Conservation (phyloP, 1,140 invertebrate genomes). For the Sitodiplosis mosellana region DNA sequence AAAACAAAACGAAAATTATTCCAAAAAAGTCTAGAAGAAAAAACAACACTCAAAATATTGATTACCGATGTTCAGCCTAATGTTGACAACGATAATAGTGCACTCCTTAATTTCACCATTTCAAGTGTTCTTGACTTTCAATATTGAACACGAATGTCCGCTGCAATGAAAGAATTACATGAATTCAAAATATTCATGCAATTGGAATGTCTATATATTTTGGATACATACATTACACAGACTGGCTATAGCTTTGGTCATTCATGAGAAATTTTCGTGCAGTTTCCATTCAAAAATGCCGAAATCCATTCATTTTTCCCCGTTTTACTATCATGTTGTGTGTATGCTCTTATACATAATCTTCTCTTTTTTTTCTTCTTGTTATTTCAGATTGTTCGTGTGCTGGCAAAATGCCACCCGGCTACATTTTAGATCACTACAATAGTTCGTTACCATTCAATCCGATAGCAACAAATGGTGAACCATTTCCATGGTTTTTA, state of each 20-base stretch:
- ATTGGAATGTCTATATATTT: too few relatives aligned
- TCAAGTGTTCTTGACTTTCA: too few relatives aligned
- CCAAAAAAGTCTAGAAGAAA: too few relatives aligned
- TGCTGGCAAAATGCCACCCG: conserved; percentile 41
- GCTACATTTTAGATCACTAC: conserved; percentile 38
- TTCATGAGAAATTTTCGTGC: background rate
- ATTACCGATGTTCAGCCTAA: too few relatives aligned
- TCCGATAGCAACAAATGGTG: conserved; percentile 53
- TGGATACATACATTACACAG: too few relatives aligned
- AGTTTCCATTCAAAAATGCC: background rate
- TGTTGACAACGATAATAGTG: too few relatives aligned
- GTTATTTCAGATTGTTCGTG: conserved; percentile 47
- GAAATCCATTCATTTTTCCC: background rate
- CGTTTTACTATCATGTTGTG: background rate
- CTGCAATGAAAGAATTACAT: too few relatives aligned
- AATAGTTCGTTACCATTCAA: conserved; percentile 36
- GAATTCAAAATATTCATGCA: too few relatives aligned
- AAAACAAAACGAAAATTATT: too few relatives aligned
- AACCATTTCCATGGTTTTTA: conserved; percentile 79
- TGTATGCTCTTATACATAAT: background rate
- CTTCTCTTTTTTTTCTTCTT: conserved; percentile 1
- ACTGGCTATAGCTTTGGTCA: background rate
- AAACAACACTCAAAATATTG: too few relatives aligned
- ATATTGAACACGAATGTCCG: too few relatives aligned
- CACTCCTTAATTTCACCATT: too few relatives aligned